Evolutionary conservation across 2,888 invertebrate species (phyloP).

Genomic region (Aelia acuminata): DNA sequence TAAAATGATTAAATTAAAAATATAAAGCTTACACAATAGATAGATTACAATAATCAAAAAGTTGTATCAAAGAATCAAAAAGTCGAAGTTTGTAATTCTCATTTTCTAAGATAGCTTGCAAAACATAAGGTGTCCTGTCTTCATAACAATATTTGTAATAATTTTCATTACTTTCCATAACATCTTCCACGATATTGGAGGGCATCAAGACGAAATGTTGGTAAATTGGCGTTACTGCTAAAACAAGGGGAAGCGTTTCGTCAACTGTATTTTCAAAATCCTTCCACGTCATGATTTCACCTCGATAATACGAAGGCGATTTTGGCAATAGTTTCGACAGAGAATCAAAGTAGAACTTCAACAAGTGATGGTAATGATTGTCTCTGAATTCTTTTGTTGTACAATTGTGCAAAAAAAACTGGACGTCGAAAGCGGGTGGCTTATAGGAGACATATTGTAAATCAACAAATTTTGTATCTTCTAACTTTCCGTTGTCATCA

Average conservation of each 20-base stretch:
- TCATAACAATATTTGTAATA: background rate
- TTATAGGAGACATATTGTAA: slow-evolving; percentile 58
- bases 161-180: background rate
- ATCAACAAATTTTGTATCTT: slow-evolving; percentile 55
- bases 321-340: slow-evolving; percentile 14
- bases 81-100: slow-evolving; percentile 14
- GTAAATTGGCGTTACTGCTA: slow-evolving; percentile 23
- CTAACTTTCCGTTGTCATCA: slow-evolving; percentile 39
- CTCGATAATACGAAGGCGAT: background rate
- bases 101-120: slow-evolving; percentile 25
- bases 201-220: slow-evolving; percentile 52
- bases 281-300: background rate
- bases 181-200: background rate
- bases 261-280: slow-evolving; percentile 10
- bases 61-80: background rate
- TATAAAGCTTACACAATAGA: too few species aligned
- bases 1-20: too few species aligned
- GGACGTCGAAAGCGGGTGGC: slow-evolving; percentile 56
- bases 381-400: slow-evolving; percentile 40
- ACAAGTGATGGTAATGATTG: background rate
- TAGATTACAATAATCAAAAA: slow-evolving; percentile 52
- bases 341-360: slow-evolving; percentile 16
- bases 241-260: background rate
- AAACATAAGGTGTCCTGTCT: slow-evolving; percentile 19
- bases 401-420: slow-evolving; percentile 33